Percentiles rank a stretch among this genome's conserved stretches.
Evolutionary conservation across 2,113 vertebrate genomes (phyloP).

Genomic region (Struthio camelus): DNA sequence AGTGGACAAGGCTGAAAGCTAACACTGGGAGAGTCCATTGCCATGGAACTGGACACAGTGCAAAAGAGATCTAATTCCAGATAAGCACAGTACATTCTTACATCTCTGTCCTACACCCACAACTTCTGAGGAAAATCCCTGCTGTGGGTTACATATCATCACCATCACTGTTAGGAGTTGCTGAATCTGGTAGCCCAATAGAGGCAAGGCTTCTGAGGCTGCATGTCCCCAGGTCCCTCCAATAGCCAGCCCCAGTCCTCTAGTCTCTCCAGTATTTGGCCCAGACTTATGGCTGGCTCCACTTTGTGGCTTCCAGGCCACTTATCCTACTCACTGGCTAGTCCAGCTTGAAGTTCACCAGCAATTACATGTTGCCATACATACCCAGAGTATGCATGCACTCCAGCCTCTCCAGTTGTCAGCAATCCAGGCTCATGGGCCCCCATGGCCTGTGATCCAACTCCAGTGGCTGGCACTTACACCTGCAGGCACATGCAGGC

Average conservation of each 20-base stretch:
- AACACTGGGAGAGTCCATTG: neutral
- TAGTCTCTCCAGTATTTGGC: neutral
- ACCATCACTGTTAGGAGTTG: neutral
- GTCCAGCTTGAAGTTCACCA: neutral
- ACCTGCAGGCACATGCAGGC: neutral
- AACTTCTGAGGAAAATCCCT: neutral
- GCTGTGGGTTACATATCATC: neutral
- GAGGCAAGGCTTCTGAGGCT: neutral
- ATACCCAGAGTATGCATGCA: neutral
- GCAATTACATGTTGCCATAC: neutral
- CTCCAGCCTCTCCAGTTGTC: neutral
- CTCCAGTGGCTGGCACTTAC: neutral
- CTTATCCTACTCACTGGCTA: neutral
- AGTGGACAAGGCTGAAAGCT: neutral
- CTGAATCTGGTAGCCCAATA: neutral
- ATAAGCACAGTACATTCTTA: neutral
- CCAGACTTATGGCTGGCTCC: neutral
- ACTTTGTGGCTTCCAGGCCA: neutral
- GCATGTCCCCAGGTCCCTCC: neutral
- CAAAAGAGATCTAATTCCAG: neutral
- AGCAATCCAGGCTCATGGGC: neutral
- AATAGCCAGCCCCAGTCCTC: neutral
- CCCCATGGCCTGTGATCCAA: neutral
- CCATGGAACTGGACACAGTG: neutral
- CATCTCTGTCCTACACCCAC: neutral